Percentiles rank a stretch among this genome's conserved stretches.
phyloP scores from a whole-genome alignment of 2,797 vertebrate genomes.

The Chiloscyllium punctatum region DNA sequence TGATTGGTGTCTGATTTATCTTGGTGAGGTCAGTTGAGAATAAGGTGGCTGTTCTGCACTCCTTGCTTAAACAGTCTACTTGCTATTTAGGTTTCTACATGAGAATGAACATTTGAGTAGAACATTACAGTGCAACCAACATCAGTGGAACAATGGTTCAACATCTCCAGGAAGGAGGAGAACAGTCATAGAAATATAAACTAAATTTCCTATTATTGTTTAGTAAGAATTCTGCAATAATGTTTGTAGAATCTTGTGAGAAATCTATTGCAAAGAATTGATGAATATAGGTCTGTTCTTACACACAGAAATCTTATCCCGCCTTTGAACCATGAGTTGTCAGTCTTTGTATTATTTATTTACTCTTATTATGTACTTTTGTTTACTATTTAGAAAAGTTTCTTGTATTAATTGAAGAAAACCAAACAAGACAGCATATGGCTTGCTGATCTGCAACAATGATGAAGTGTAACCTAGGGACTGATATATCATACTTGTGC shows the following conservation, averaged over 20 bases:
- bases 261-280: too few species aligned
- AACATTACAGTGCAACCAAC: neutral
- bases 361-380: too few species aligned
- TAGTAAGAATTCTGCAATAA: too few species aligned
- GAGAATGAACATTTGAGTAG: neutral
- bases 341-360: neutral
- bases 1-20: neutral
- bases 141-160: neutral
- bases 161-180: neutral
- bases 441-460: neutral
- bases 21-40: neutral
- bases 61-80: neutral
- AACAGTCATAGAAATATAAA: neutral
- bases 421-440: neutral
- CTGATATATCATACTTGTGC: neutral
- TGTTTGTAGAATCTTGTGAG: too few species aligned
- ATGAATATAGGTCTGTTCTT: too few species aligned
- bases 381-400: neutral
- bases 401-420: neutral
- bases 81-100: neutral
- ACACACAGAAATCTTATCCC: too few species aligned
- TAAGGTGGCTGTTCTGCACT: neutral
- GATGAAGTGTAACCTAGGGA: neutral
- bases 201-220: too few species aligned
- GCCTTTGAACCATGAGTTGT: neutral